These are phyloP conservation scores for Mellivora capensis DNA, from an alignment of 2,113 vertebrate genomes.

Conservation along the genomic window DNA sequence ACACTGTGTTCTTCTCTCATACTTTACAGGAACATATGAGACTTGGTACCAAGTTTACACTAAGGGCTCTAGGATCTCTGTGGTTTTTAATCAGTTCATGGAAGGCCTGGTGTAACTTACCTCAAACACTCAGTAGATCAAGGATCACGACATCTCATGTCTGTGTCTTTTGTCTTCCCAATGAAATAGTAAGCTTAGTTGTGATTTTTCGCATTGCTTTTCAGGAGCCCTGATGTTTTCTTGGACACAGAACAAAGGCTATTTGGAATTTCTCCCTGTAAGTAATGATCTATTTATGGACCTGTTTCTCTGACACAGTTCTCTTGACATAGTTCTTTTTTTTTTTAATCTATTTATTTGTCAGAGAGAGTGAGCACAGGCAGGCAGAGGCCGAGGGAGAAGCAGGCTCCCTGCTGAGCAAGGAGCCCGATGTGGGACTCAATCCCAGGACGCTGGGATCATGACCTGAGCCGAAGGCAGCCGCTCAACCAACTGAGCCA, in stretches of 20 bases:
- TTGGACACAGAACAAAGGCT: slow-evolving; percentile 67
- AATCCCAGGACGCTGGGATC: too few relatives aligned
- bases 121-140: background rate
- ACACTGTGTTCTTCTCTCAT: background rate
- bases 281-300: slow-evolving; percentile 72
- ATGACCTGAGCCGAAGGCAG: too few relatives aligned
- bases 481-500: too few relatives aligned
- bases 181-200: slow-evolving; percentile 44
- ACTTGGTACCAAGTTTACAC: background rate
- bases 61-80: background rate
- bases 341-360: too few relatives aligned
- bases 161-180: slow-evolving; percentile 41
- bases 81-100: slow-evolving; percentile 31
- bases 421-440: too few relatives aligned
- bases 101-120: background rate
- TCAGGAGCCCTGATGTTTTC: slow-evolving; percentile 59
- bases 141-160: background rate
- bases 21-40: background rate
- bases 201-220: slow-evolving; percentile 71
- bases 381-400: too few relatives aligned
- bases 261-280: slow-evolving; percentile 67
- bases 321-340: slow-evolving; percentile 60
- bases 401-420: too few relatives aligned
- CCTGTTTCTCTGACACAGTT: slow-evolving; percentile 64
- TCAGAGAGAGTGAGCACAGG: too few relatives aligned